A percentile compares a stretch with the other conserved stretches of the same genome.
These are phyloP conservation scores for Eupithecia insigniata DNA, from an alignment of 2,888 invertebrate genomes.

Conservation along the genomic window DNA sequence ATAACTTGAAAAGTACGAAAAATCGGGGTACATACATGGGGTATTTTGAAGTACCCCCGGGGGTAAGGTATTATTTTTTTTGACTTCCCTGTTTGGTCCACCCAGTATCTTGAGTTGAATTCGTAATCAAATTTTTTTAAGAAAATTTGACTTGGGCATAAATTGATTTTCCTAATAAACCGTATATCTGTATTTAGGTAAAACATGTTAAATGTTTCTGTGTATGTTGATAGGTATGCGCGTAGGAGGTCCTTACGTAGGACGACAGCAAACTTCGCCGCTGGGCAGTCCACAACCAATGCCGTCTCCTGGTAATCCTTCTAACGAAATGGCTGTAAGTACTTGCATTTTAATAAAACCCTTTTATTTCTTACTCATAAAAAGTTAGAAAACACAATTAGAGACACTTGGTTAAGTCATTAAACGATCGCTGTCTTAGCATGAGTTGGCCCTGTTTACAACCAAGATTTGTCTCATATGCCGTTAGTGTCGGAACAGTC, in stretches of 20 bases:
- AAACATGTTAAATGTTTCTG: background rate
- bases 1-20: too few species aligned
- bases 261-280: constrained; percentile 78
- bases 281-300: constrained; percentile 80
- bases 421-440: too few species aligned
- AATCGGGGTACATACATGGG: too few species aligned
- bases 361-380: background rate
- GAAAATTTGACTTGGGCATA: too few species aligned
- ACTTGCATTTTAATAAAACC: background rate
- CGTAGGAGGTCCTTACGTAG: constrained; percentile 74
- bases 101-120: too few species aligned
- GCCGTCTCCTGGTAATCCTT: constrained; percentile 77
- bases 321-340: constrained; percentile 76
- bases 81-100: too few species aligned
- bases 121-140: too few species aligned
- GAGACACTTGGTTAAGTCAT: too few species aligned
- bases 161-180: too few species aligned
- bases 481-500: background rate
- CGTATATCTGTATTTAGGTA: background rate
- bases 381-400: background rate
- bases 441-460: background rate
- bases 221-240: constrained; percentile 67
- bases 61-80: too few species aligned
- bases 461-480: background rate
- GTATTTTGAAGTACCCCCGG: too few species aligned